A percentile compares a stretch with the other conserved stretches of the same genome.
Evolutionary conservation across 2,888 invertebrate species (phyloP).

Genomic region (Calliopum simillimum): DNA sequence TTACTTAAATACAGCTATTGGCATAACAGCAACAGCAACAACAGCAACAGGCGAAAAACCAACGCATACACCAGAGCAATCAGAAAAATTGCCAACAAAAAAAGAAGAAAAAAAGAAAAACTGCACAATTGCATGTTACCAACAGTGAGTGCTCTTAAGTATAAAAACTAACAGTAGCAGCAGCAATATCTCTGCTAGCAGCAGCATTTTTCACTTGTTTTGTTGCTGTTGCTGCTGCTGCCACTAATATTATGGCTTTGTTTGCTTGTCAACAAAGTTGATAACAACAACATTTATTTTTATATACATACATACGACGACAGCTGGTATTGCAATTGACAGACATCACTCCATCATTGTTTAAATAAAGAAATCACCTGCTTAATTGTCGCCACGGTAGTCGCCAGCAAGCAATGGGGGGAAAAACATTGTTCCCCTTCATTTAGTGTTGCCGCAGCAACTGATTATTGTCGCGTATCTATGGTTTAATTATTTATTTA

Average conservation of each 20-base stretch:
- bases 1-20: conserved; percentile 17
- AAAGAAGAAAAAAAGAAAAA: not conserved
- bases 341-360: conserved; percentile 21
- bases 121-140: conserved; percentile 20
- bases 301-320: not conserved
- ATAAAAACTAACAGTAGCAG: not conserved
- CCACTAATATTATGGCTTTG: not conserved
- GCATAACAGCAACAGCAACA: conserved; percentile 7
- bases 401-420: not conserved
- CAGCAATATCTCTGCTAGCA: not conserved
- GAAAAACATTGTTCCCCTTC: no score
- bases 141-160: not conserved
- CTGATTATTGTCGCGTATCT: no score
- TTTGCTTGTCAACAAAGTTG: conserved; percentile 19
- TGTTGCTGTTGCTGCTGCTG: not conserved
- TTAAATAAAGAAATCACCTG: conserved; percentile 24
- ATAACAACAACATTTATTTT: not conserved
- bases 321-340: conserved; percentile 24
- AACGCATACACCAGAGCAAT: conserved; percentile 38
- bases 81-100: conserved; percentile 34
- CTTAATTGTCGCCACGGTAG: conserved; percentile 6
- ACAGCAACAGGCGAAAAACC: conserved; percentile 38
- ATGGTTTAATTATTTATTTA: not conserved
- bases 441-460: no score
- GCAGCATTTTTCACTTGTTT: conserved; percentile 23